phyloP scores from a whole-genome alignment of 2,888 invertebrate species.

The Ramazzottius varieornatus region DNA sequence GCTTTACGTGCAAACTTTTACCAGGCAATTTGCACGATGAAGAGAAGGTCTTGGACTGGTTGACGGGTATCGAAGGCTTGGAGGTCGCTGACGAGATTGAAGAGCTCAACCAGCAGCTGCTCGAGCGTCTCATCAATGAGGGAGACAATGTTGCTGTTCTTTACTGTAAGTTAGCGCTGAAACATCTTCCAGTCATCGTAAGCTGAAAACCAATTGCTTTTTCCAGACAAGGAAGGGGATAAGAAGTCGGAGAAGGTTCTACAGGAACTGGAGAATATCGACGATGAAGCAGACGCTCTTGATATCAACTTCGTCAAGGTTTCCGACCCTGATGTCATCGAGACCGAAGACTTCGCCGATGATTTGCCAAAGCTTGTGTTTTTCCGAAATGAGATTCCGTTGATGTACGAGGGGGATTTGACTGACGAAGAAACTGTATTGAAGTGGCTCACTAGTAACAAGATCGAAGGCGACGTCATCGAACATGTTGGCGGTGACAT shows the following conservation, averaged over 20 bases:
- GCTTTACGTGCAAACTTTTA: too few species aligned
- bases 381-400: conserved; percentile 69
- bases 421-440: conserved; percentile 77
- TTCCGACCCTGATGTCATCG: conserved; percentile 62
- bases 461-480: conserved; percentile 32
- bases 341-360: conserved; percentile 66
- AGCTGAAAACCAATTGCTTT: background rate
- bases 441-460: conserved; percentile 64
- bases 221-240: conserved; percentile 63
- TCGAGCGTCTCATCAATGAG: conserved; percentile 65
- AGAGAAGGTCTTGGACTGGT: conserved; percentile 67
- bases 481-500: conserved; percentile 36
- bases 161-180: conserved; percentile 48
- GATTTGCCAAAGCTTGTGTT: conserved; percentile 55
- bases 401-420: conserved; percentile 73
- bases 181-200: background rate
- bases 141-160: conserved; percentile 70
- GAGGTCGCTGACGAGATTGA: conserved; percentile 77
- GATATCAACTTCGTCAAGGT: conserved; percentile 83
- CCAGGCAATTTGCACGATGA: conserved; percentile 78
- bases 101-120: conserved; percentile 69
- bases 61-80: conserved; percentile 78
- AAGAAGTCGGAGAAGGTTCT: conserved; percentile 68
- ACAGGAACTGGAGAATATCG: conserved; percentile 70
- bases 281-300: conserved; percentile 76